Base-by-base conservation (phyloP, 2,888 invertebrate species). In the Aleiodes alternator region DNA sequence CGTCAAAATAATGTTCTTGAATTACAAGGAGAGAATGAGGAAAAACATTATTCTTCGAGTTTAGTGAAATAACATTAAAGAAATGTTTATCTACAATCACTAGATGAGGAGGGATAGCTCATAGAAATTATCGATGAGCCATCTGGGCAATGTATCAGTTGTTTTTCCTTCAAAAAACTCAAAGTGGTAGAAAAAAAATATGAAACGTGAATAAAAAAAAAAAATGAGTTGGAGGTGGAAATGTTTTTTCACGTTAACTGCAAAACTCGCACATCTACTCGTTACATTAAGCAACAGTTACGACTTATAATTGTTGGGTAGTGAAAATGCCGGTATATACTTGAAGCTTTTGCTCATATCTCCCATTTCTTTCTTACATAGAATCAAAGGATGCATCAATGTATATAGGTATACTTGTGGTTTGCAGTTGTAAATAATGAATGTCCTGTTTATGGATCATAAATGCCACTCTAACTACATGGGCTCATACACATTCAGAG, bases 371-470 rank as follows among this genome's bases (percentile, higher is more conserved):
- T 68, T 68, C 6, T 29, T 23, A 29, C 43, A 9, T 23, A 75
- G 55, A 55, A n/a, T 38, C 69, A 34, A 34, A 43, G n/a, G 48
- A 48, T 59, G 69, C 70, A 71, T 72, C 75, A 68, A 48, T 56
- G 70, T 79, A 76, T 71, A 77, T 70, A 73, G 76, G 56, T 69
- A 74, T 77, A 75, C 79, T 76, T 75, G 73, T 76, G 79, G 79
- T 79, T 34, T 80, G 79, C 80, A 79, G 84, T 80, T 83, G 84
- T 86, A 87, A 87, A 87, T 87, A 85, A 87, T 83, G 82, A 82
- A 80, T 83, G 84, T 82, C 83, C 82, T 81, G 86, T 87, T 87
- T 86, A 86, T 85, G 86, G 87, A 83, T 84, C 87, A 84, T 88
- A 88, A 87, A 88, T 81, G 85, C 82, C 81, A 84, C 80, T 83